A percentile compares a stretch with the other conserved stretches of the same genome.
Evolutionary conservation across 35 echinoderm and acorn worm species (phyloP).

Genomic region (Amphiura filiformis): DNA sequence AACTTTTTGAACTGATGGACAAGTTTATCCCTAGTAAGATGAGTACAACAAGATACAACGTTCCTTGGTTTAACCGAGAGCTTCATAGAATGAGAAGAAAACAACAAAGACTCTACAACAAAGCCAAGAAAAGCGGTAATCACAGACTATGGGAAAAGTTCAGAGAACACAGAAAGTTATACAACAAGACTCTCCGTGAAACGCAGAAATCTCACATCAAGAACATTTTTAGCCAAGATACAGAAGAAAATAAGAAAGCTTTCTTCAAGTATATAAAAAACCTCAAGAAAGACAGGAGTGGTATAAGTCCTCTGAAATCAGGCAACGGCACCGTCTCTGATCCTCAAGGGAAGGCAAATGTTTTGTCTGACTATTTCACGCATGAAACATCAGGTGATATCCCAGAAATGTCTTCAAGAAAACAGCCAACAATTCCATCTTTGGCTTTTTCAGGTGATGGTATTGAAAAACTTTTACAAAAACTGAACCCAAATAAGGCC

Average conservation of each 20-base stretch:
- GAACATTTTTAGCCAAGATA: not conserved
- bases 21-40: not conserved
- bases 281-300: constrained; percentile 15
- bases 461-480: not conserved
- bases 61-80: not conserved
- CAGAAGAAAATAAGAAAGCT: not conserved
- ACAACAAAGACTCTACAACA: not conserved
- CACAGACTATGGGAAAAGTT: not conserved
- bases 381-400: not conserved
- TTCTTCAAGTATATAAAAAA: constrained; percentile 1
- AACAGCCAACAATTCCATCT: not conserved
- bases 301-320: constrained; percentile 9
- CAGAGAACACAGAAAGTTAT: not conserved
- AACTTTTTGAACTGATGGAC: not conserved
- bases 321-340: not conserved
- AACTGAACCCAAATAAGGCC: constrained; percentile 21
- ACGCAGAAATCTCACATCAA: not conserved
- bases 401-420: not conserved
- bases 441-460: not conserved
- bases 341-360: not conserved
- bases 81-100: not conserved
- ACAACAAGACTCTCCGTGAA: not conserved
- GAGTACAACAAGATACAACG: not conserved
- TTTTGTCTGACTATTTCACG: not conserved
- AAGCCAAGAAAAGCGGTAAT: not conserved